Conservation (phyloP, 2,113 vertebrate species). For the Muntiacus muntjak region DNA sequence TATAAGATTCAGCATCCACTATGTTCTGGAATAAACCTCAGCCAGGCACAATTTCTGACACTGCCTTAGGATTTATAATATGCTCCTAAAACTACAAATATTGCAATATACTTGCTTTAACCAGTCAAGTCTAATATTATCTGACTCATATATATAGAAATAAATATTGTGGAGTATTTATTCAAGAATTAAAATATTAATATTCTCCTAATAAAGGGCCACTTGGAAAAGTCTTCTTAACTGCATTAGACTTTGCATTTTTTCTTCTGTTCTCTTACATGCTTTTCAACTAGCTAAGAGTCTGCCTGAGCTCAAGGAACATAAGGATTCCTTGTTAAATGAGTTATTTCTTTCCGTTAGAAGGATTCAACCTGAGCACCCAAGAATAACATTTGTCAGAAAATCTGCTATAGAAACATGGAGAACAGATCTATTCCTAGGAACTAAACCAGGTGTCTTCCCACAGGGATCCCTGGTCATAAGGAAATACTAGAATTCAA, state of each 20-base stretch:
- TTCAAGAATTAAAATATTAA: not conserved
- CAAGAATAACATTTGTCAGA: not conserved
- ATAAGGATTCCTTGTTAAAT: not conserved
- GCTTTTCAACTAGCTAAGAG: not conserved
- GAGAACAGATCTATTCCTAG: not conserved
- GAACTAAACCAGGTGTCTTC: not conserved
- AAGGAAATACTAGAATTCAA: not conserved
- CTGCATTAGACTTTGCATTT: not conserved
- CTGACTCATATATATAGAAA: not conserved
- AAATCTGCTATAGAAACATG: not conserved
- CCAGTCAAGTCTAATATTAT: not conserved
- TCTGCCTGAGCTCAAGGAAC: not conserved
- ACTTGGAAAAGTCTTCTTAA: not conserved
- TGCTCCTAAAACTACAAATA: not conserved
- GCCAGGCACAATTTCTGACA: not conserved
- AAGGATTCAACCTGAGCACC: not conserved
- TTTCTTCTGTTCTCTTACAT: not conserved
- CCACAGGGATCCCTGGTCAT: not conserved
- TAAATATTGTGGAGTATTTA: not conserved
- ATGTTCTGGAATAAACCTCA: fast-evolving
- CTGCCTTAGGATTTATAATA: not conserved
- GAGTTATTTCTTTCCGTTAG: not conserved
- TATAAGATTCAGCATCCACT: not conserved
- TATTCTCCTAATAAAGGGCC: not conserved
- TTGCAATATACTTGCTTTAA: not conserved